These are phyloP conservation scores for Brenthis hecate DNA, from an alignment of 2,888 invertebrate genomes.

Conservation along the genomic window DNA sequence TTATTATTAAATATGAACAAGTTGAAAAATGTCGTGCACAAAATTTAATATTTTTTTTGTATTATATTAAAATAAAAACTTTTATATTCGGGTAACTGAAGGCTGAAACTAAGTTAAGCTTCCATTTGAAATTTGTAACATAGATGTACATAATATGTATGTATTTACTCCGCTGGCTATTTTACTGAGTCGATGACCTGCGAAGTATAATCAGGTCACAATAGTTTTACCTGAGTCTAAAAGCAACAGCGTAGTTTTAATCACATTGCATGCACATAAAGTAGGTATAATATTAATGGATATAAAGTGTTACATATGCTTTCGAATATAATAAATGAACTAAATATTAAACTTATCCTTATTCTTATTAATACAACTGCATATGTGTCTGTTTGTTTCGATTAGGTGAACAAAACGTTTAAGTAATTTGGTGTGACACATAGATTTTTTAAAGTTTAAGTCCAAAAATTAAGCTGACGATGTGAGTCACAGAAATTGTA, in stretches of 20 bases:
- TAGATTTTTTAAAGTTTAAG: too few relatives aligned
- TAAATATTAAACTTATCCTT: too few relatives aligned
- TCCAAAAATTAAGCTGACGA: neutral
- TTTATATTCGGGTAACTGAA: neutral
- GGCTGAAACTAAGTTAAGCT: neutral
- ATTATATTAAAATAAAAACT: neutral
- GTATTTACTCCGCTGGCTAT: neutral
- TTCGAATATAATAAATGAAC: too few relatives aligned
- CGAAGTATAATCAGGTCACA: constrained; percentile 9
- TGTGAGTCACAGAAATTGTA: neutral
- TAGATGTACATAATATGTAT: neutral
- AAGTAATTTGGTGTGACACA: too few relatives aligned
- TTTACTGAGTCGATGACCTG: constrained; percentile 3
- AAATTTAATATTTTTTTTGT: neutral
- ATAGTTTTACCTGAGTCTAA: constrained; percentile 11
- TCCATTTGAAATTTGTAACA: neutral
- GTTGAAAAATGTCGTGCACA: too few relatives aligned
- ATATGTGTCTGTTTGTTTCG: too few relatives aligned
- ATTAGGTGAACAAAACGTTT: too few relatives aligned
- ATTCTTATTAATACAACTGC: too few relatives aligned
- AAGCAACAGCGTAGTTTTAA: neutral
- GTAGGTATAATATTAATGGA: neutral
- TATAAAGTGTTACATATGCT: too few relatives aligned
- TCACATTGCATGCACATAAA: neutral
- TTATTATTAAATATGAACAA: too few relatives aligned